Evolutionary conservation across 2,888 invertebrate genomes (phyloP).

Genomic region (Amphimallon solstitiale): DNA sequence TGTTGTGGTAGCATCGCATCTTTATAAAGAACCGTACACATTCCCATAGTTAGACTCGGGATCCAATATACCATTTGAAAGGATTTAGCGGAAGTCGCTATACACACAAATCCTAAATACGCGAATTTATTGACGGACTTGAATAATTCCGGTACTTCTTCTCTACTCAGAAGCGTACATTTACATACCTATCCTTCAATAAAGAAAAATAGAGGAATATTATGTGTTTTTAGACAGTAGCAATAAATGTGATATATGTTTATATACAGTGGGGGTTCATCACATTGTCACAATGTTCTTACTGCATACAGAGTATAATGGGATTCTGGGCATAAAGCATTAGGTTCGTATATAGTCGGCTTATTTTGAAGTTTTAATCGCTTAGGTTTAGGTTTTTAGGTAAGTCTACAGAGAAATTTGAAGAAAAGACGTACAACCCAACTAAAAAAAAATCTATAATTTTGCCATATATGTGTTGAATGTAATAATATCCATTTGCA

Average conservation of each 20-base stretch:
- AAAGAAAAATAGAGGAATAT: slow-evolving; percentile 6
- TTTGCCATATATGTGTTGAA: no score
- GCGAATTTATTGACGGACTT: slow-evolving; percentile 60
- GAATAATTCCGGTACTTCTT: slow-evolving; percentile 44
- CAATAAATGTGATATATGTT: neutral
- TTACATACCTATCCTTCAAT: slow-evolving; percentile 20
- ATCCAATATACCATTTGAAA: slow-evolving; percentile 62
- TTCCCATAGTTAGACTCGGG: slow-evolving; percentile 50
- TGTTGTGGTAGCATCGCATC: slow-evolving; percentile 42
- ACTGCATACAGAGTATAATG: no score
- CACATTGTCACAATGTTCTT: no score
- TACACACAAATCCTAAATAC: slow-evolving; percentile 63
- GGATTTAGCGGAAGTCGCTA: slow-evolving; percentile 62
- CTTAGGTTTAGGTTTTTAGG: no score
- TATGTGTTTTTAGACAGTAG: neutral
- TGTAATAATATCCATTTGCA: no score
- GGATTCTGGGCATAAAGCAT: no score
- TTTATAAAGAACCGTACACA: slow-evolving; percentile 48
- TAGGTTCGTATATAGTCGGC: no score
- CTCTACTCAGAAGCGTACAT: slow-evolving; percentile 25
- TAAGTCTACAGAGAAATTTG: no score
- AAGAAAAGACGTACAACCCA: no score
- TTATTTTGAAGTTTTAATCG: no score
- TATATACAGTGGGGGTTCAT: no score
- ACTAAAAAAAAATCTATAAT: no score